Conservation (phyloP, 1,140 invertebrate species). For the Rhopalosiphum maidis region DNA sequence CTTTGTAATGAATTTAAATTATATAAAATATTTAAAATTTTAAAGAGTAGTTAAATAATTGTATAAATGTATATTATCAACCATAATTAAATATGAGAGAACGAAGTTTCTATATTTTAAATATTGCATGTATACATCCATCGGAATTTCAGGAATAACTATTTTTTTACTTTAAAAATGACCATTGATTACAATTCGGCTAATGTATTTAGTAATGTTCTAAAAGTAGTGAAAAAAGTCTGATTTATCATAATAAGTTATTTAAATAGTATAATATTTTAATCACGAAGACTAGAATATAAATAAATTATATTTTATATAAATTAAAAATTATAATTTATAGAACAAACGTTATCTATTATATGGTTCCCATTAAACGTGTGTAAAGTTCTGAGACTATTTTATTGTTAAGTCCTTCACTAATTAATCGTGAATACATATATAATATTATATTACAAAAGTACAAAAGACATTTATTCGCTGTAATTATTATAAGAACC, state of each 20-base stretch:
- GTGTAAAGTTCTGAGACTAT: constrained; percentile 1
- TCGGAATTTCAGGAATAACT: background rate
- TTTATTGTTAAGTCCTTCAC: constrained; percentile 22
- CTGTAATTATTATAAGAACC: constrained; percentile 2
- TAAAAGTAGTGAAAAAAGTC: background rate
- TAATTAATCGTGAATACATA: constrained; percentile 16
- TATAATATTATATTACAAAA: background rate
- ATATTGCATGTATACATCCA: background rate
- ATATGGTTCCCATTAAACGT: background rate
- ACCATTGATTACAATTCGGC: background rate
- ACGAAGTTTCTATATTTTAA: background rate
- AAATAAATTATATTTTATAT: background rate
- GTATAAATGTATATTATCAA: too few species aligned
- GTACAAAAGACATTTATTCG: constrained; percentile 43
- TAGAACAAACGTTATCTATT: background rate
- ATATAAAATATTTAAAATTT: background rate
- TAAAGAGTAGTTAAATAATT: background rate
- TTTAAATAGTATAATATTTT: background rate
- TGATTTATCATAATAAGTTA: background rate
- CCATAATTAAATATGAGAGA: background rate
- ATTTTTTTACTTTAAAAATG: background rate
- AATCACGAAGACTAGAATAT: background rate
- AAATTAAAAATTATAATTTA: background rate
- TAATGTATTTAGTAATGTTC: background rate
- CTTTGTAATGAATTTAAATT: background rate